Base-by-base conservation (phyloP, 2,888 invertebrate genomes). In the Brachypalpus laphriformis region DNA sequence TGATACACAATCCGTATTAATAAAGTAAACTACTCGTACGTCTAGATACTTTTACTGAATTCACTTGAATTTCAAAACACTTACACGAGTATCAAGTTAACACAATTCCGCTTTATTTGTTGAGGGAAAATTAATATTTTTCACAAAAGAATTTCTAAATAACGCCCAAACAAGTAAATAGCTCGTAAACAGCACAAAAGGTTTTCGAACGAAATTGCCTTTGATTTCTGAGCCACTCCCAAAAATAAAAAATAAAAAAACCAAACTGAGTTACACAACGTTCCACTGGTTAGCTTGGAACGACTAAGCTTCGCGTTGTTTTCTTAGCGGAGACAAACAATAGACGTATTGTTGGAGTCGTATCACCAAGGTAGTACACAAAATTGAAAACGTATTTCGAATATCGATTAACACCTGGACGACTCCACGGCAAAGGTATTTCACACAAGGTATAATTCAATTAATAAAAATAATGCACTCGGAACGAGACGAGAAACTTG, bases 371-470 rank as follows among this genome's bases (percentile, higher is more conserved):
- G 85, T 81, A 85, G 28, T 74, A 3, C 25, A 59, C 61, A 72
- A 66, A 57, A 65, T 31, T 63, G 8, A 25, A 51, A 81, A 81
- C 75, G 59, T 76, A 85, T 75, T 81, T 76, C 71, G 81, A 85
- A 85, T 85, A 85, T 85, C 71, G 85, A 85, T 85, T 76, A 71
- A 85, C 85, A 85, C 85, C 85, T 85, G 85, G 75, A 34, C 40
- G 25, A 11, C 34, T 28, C 20, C 42, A 80, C 54, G 31, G n/a
- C 31, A 57, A 66, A 80, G 51, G 54, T 75, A 70, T 75, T 80
- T 63, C 42, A 63, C 71, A 77, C 57, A 7, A 2, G 3, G 25
- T 34, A 34, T 65, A 72, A 61, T 66, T 78, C 20, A 72, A 82
- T 56, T 59, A 42, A 71, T 40, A 8, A 34, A 34, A 25, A 8